Percentiles rank a stretch among this genome's conserved stretches.
These are phyloP conservation scores for Zonitis immaculata DNA, from an alignment of 2,888 invertebrate genomes.

Conservation along the genomic window DNA sequence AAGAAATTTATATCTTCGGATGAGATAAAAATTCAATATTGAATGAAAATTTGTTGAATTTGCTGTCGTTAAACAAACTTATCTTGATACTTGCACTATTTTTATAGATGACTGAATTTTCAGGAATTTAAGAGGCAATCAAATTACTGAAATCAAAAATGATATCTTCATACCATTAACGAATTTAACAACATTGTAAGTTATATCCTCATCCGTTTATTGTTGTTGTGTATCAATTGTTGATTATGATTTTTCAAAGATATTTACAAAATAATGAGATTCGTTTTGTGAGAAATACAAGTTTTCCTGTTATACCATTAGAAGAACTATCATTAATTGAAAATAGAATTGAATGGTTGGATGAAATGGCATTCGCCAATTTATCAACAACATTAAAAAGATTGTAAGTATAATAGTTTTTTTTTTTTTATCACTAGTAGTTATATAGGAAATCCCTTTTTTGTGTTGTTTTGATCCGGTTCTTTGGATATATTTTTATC, in stretches of 20 bases:
- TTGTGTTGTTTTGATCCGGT: too few species aligned
- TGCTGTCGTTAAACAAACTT: too few species aligned
- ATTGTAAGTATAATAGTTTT: conserved; percentile 46
- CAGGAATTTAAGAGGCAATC: conserved; percentile 11
- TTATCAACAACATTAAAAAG: conserved; percentile 46
- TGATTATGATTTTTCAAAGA: conserved; percentile 24
- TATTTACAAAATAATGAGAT: conserved; percentile 49
- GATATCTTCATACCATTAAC: conserved; percentile 5
- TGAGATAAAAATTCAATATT: too few species aligned
- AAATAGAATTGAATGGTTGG: conserved; percentile 46
- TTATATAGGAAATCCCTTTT: too few species aligned
- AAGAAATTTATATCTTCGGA: too few species aligned
- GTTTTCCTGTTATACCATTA: conserved; percentile 47
- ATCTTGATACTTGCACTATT: too few species aligned
- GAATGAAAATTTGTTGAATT: too few species aligned
- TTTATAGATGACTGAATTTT: too few species aligned
- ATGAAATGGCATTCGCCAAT: conserved; percentile 42
- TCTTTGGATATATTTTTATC: too few species aligned
- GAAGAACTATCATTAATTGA: conserved; percentile 50
- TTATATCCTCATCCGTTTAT: too few species aligned
- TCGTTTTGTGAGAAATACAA: conserved; percentile 36
- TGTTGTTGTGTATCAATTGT: too few species aligned
- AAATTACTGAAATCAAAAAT: conserved; percentile 4
- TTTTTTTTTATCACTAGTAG: neutral
- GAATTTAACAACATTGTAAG: conserved; percentile 7